phyloP scores from a whole-genome alignment of 2,888 invertebrate genomes.

The Meloe dianella region DNA sequence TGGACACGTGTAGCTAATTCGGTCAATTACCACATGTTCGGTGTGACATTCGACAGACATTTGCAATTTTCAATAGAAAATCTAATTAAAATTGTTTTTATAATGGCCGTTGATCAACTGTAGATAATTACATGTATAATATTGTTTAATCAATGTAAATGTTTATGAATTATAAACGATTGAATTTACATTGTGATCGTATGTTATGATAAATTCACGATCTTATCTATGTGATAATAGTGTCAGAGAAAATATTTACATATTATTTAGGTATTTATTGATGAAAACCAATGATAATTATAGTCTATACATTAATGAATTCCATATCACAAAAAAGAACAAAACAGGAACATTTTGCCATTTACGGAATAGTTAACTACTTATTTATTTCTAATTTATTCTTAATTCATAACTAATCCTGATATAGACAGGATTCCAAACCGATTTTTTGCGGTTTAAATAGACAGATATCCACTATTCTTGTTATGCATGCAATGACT shows the following conservation, averaged over 20 bases:
- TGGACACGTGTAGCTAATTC: too few species aligned
- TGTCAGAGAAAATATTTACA: neutral
- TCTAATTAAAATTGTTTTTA: too few species aligned
- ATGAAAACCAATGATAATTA: neutral
- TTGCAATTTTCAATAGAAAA: too few species aligned
- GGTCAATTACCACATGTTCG: too few species aligned
- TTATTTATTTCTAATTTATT: neutral
- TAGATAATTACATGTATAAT: neutral
- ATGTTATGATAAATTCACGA: neutral
- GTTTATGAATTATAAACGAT: neutral
- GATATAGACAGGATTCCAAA: neutral
- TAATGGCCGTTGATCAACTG: neutral
- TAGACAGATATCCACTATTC: neutral
- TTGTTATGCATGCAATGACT: neutral
- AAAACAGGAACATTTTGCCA: neutral
- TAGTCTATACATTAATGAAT: neutral
- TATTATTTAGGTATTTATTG: neutral
- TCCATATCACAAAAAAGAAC: too few species aligned
- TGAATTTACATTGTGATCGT: neutral
- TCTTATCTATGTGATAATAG: neutral
- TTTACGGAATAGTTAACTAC: neutral
- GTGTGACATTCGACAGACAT: too few species aligned
- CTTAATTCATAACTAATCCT: neutral
- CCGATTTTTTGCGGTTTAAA: too few species aligned
- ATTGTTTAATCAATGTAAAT: neutral